A percentile compares a stretch with the other conserved stretches of the same genome.
These are phyloP conservation scores for Muscina levida DNA, from an alignment of 2,888 invertebrate species.

Conservation along the genomic window DNA sequence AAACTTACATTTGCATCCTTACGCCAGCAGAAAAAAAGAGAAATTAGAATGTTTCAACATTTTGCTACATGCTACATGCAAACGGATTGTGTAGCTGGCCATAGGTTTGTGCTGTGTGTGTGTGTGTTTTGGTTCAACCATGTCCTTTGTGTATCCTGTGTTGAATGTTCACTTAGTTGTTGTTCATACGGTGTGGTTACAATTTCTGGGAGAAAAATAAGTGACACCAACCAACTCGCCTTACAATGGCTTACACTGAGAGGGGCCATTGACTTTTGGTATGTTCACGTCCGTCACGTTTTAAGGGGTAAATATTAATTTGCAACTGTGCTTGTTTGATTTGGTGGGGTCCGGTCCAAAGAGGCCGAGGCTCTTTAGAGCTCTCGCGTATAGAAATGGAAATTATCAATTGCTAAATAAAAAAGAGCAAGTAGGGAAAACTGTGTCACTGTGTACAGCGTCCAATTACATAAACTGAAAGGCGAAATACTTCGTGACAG, in stretches of 20 bases:
- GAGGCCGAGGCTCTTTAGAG: neutral
- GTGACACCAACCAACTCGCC: conserved; percentile 21
- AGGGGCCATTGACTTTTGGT: conserved; percentile 33
- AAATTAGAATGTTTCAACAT: conserved; percentile 16
- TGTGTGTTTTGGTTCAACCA: neutral
- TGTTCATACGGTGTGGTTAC: conserved; percentile 30
- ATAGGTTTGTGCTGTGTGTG: too few species aligned
- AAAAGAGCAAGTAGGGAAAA: conserved; percentile 1
- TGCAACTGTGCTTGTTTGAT: conserved; percentile 11
- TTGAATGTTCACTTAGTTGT: conserved; percentile 9
- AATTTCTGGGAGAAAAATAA: neutral
- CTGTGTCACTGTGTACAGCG: neutral
- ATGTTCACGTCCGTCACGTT: conserved; percentile 29
- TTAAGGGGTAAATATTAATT: conserved; percentile 30
- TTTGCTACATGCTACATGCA: conserved; percentile 9
- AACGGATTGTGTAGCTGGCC: conserved; percentile 6
- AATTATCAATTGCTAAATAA: conserved; percentile 22
- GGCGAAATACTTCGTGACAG: too few species aligned
- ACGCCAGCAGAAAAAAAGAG: neutral
- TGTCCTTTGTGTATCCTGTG: neutral
- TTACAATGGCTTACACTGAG: conserved; percentile 22
- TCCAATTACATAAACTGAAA: too few species aligned
- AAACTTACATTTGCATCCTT: neutral
- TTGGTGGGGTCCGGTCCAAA: neutral
- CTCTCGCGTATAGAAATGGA: conserved; percentile 20